Conservation (phyloP, 2,888 invertebrate genomes). For the Scaptomyza tumidula region DNA sequence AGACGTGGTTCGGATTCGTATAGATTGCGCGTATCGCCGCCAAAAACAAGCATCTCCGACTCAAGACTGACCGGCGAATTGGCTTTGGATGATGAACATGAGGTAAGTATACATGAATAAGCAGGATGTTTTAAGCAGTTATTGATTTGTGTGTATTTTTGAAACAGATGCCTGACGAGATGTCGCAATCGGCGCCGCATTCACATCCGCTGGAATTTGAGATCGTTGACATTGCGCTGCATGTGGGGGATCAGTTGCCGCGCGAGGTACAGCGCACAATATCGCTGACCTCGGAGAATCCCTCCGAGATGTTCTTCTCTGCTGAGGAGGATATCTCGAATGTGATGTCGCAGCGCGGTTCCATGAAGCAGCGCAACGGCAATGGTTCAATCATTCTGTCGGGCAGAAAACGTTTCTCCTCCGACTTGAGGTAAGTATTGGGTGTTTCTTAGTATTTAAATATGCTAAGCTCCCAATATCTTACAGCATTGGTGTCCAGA, state of each 20-base stretch:
- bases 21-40: constrained; percentile 86
- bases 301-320: constrained; percentile 96
- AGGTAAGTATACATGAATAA: constrained; percentile 69
- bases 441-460: background rate
- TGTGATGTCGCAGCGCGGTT: constrained; percentile 82
- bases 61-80: constrained; percentile 93
- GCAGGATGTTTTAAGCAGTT: background rate
- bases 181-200: constrained; percentile 85
- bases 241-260: constrained; percentile 81
- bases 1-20: constrained; percentile 85
- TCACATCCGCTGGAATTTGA: constrained; percentile 84
- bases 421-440: constrained; percentile 82
- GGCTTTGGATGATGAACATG: constrained; percentile 85
- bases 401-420: constrained; percentile 84
- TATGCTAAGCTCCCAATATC: background rate
- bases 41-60: constrained; percentile 94
- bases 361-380: constrained; percentile 82
- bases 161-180: constrained; percentile 83
- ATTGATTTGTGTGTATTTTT: background rate
- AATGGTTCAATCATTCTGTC: constrained; percentile 82
- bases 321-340: constrained; percentile 93
- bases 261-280: constrained; percentile 89
- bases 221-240: constrained; percentile 83
- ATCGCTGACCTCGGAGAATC: constrained; percentile 95
- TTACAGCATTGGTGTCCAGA: constrained; percentile 82